These are phyloP conservation scores for Drosophila peninsularis DNA, from an alignment of 2,888 invertebrate genomes.

Conservation along the genomic window DNA sequence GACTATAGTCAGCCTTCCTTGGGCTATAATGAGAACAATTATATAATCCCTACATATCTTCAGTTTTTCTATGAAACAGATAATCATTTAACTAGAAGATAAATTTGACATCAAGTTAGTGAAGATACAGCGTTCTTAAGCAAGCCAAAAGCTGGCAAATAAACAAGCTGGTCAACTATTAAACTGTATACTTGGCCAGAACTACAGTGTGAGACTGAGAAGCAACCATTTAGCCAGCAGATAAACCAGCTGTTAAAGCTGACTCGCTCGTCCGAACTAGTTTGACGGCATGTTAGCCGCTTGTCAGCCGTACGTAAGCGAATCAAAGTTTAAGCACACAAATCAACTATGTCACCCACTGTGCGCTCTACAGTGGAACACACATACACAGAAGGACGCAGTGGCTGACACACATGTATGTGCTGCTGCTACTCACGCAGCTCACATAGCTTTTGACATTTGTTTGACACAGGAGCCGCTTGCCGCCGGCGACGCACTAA, in stretches of 20 bases:
- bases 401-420: conserved; percentile 6
- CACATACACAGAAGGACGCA: conserved; percentile 1
- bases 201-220: background rate
- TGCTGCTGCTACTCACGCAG: conserved; percentile 9
- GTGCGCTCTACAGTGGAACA: conserved; percentile 16
- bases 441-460: conserved; percentile 59
- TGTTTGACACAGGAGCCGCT: conserved; percentile 73
- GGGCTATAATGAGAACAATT: too few species aligned
- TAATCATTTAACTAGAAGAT: too few species aligned
- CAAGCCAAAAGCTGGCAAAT: background rate
- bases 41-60: too few species aligned
- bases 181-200: background rate
- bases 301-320: background rate
- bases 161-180: background rate
- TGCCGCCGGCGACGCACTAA: conserved; percentile 54
- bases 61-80: too few species aligned
- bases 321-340: conserved; percentile 9
- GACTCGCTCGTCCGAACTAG: background rate
- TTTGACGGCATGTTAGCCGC: background rate
- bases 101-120: background rate
- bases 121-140: too few species aligned
- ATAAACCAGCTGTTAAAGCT: background rate
- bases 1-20: too few species aligned
- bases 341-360: conserved; percentile 20
- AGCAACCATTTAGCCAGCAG: background rate